phyloP scores from a whole-genome alignment of 2,113 vertebrate genomes.

The Lepus timidus region DNA sequence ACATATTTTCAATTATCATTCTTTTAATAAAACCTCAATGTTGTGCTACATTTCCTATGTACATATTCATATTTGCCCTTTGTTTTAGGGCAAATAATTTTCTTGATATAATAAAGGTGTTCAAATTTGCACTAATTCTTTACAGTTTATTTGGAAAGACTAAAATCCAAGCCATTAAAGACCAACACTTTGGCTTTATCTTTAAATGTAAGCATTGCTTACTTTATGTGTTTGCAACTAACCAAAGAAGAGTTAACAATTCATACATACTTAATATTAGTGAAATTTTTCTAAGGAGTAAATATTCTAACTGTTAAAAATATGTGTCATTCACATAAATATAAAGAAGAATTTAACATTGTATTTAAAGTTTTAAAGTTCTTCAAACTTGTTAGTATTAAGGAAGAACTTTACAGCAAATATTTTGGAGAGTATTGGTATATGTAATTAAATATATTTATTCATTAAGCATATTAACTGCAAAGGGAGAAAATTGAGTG shows the following conservation, averaged over 20 bases:
- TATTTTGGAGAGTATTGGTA: slow-evolving; percentile 66
- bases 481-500: slow-evolving; percentile 51
- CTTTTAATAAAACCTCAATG: background rate
- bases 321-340: slow-evolving; percentile 80
- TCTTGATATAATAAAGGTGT: slow-evolving; percentile 65
- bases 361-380: slow-evolving; percentile 76
- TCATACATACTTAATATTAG: slow-evolving; percentile 85
- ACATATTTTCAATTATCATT: background rate
- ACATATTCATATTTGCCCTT: slow-evolving; percentile 12
- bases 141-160: slow-evolving; percentile 78
- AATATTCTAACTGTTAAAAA: slow-evolving; percentile 82
- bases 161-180: slow-evolving; percentile 73
- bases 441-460: slow-evolving; percentile 68
- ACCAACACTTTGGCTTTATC: slow-evolving; percentile 69
- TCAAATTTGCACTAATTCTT: slow-evolving; percentile 78
- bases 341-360: slow-evolving; percentile 59
- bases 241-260: slow-evolving; percentile 79
- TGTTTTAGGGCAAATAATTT: slow-evolving; percentile 74
- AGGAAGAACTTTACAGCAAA: slow-evolving; percentile 66
- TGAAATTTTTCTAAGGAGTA: slow-evolving; percentile 82
- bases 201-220: slow-evolving; percentile 80
- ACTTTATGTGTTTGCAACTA: background rate
- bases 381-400: slow-evolving; percentile 78
- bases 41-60: slow-evolving; percentile 28
- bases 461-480: slow-evolving; percentile 51